Conservation (phyloP, 2,888 invertebrate species). For the Lysandra bellargus region DNA sequence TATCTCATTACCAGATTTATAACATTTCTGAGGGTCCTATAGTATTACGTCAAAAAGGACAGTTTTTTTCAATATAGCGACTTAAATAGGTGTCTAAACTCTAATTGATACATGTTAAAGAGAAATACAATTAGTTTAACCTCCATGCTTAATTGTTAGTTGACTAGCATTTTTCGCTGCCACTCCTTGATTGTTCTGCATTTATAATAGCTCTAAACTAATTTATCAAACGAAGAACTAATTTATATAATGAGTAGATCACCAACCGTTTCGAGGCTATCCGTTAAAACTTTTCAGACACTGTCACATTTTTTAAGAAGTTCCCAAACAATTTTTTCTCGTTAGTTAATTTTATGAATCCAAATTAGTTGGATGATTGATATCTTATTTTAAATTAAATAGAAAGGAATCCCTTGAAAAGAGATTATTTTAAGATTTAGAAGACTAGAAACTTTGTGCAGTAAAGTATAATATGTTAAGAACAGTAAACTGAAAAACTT, state of each 20-base stretch:
- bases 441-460: background rate
- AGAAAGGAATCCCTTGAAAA: background rate
- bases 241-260: conserved; percentile 20
- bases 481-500: background rate
- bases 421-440: background rate
- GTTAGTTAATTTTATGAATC: conserved; percentile 13
- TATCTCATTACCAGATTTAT: too few species aligned
- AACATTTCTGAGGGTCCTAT: too few species aligned
- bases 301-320: conserved; percentile 29
- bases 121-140: background rate
- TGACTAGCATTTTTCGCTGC: background rate
- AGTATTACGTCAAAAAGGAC: too few species aligned
- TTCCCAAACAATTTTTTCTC: conserved; percentile 1
- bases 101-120: background rate
- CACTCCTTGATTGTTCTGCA: conserved; percentile 36
- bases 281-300: conserved; percentile 29
- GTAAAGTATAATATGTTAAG: background rate
- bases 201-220: background rate
- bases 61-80: too few species aligned
- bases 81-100: background rate
- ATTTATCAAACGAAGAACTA: conserved; percentile 19
- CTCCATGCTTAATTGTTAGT: background rate
- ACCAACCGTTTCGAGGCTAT: conserved; percentile 15
- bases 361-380: conserved; percentile 17
- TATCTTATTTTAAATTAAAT: background rate